Evolutionary conservation across 1,140 invertebrate species (phyloP), one percentile per base, ranked within the genome.

Genomic region (Helicoverpa zea): DNA sequence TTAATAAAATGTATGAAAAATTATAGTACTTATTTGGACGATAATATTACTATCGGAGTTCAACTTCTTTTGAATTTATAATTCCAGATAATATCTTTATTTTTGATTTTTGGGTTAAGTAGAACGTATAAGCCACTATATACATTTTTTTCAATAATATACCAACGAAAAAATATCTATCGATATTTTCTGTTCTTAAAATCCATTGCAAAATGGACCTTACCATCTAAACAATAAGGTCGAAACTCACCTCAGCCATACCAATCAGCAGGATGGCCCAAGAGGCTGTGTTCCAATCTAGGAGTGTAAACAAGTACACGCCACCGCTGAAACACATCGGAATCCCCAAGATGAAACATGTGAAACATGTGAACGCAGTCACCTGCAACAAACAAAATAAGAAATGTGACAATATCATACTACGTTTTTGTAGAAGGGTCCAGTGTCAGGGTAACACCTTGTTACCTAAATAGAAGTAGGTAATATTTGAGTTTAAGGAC

Each of bases 221-320:
- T 29, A 16, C 29, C 0, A 3, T 43, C 30, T 16, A 14, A 14
- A 4, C 7, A 43, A n/a, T 13, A 73, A 73, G 56, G 12, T 30
- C 9, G 47, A 81, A 49, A 76, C 82, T 88, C 81, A 95, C 96
- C 96, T 98, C 97, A 23, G 96, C 95, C 47, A 97, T 89, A 51
- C 97, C 97, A 87, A 98, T 97, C 52, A 98, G 94, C 81, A 98
- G 95, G 74, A 98, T 97, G 10, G 97, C 97, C 96, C 97, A 98
- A n/a, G 97, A 97, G 35, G 97, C 97, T 1, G 97, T 97, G 90
- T 98, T 98, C 95, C 97, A 97, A 89, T 98, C 98, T 92, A 98
- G 96, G 70, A 98, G 88, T 49, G 97, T 97, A 84, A 98, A 96
- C 81, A 98, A 89, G 90, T 97, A 98, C 80, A 98, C 96, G 7